A percentile compares a stretch with the other conserved stretches of the same genome.
These are phyloP conservation scores for Macrosoma leucophasiata DNA, from an alignment of 2,888 invertebrate genomes.

Conservation along the genomic window DNA sequence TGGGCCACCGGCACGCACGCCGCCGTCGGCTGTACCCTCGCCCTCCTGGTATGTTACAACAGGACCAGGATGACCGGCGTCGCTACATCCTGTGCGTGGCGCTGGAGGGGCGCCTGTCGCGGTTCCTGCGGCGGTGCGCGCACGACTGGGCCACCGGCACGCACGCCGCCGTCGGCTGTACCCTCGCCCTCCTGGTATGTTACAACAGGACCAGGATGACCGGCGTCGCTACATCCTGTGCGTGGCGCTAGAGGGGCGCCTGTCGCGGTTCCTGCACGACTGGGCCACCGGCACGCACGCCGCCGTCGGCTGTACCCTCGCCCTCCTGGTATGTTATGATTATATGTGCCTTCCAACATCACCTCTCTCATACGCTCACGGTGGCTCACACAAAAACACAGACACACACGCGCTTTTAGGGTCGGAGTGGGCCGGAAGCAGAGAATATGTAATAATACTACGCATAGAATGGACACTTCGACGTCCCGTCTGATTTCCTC, in stretches of 20 bases:
- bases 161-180: constrained; percentile 80
- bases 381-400: no score
- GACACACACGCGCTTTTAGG: no score
- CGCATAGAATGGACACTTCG: no score
- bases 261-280: constrained; percentile 82
- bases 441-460: no score
- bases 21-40: constrained; percentile 81
- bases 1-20: constrained; percentile 89
- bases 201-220: constrained; percentile 65
- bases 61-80: constrained; percentile 81
- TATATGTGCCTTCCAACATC: no score
- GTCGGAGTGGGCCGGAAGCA: no score
- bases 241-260: constrained; percentile 86
- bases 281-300: constrained; percentile 89
- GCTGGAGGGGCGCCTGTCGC: constrained; percentile 84
- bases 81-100: constrained; percentile 85
- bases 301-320: constrained; percentile 81
- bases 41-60: constrained; percentile 50
- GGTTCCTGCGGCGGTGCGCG: constrained; percentile 84
- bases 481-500: no score
- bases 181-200: constrained; percentile 71
- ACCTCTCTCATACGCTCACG: no score
- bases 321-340: constrained; percentile 50
- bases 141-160: constrained; percentile 89
- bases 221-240: constrained; percentile 86